These are phyloP conservation scores for Sipha maydis DNA, from an alignment of 2,888 invertebrate species.

Conservation along the genomic window DNA sequence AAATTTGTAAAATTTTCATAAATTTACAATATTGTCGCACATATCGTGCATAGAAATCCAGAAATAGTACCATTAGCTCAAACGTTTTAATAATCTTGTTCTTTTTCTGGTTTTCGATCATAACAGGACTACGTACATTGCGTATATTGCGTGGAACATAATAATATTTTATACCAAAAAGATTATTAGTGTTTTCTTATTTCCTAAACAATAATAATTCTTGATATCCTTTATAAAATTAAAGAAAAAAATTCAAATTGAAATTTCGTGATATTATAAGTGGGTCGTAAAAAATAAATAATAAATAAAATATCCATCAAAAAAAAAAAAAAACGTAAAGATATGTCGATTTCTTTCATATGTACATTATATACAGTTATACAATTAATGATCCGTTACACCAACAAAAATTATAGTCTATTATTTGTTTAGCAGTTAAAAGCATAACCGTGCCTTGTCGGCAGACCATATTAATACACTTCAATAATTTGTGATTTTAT, in stretches of 20 bases:
- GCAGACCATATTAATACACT: neutral
- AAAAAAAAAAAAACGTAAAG: neutral
- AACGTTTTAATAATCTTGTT: too few relatives aligned
- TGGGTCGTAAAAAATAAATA: neutral
- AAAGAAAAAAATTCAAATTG: neutral
- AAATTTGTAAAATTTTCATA: too few relatives aligned
- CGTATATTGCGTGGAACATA: too few relatives aligned
- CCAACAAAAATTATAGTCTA: neutral
- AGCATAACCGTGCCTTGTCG: constrained; percentile 5
- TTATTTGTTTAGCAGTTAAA: constrained; percentile 27
- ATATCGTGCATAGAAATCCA: too few relatives aligned
- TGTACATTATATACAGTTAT: neutral
- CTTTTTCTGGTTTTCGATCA: too few relatives aligned
- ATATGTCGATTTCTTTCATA: neutral
- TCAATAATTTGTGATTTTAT: constrained; percentile 13
- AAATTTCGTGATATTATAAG: neutral
- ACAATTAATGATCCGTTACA: constrained; percentile 39
- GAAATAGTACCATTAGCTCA: too few relatives aligned
- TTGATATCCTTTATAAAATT: neutral
- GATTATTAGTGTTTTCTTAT: neutral
- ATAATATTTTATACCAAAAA: too few relatives aligned
- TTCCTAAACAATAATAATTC: neutral
- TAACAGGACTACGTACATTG: too few relatives aligned
- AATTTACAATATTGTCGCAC: too few relatives aligned
- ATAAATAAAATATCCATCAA: neutral